Evolutionary conservation across 2,797 vertebrate genomes (phyloP).

Genomic region (Macropodus opercularis): DNA sequence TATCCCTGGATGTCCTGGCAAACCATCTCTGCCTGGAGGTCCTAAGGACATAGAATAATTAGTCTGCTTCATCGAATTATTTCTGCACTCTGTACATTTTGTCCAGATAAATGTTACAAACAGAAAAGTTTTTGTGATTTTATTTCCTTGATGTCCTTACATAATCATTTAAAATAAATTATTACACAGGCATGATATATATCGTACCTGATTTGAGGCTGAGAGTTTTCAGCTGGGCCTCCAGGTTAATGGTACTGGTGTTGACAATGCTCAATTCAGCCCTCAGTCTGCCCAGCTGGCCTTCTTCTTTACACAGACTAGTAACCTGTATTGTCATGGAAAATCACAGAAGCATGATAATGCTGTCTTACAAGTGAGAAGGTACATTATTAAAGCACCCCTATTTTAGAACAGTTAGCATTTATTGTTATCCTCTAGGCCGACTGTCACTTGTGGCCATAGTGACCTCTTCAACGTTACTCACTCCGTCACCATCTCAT

Average conservation of each 20-base stretch:
- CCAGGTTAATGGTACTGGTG: constrained; percentile 47
- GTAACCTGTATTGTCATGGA: constrained; percentile 48
- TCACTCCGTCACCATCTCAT: too few relatives aligned
- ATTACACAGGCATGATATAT: background rate
- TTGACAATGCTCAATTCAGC: constrained; percentile 55
- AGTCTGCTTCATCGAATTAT: background rate
- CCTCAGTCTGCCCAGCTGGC: constrained; percentile 47
- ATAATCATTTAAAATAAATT: too few relatives aligned
- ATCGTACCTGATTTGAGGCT: constrained; percentile 71
- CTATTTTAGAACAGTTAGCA: too few relatives aligned
- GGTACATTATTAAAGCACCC: too few relatives aligned
- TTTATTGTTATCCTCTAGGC: too few relatives aligned
- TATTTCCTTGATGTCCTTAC: too few relatives aligned
- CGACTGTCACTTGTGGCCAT: too few relatives aligned
- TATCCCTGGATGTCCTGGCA: constrained; percentile 16
- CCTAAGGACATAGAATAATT: constrained; percentile 37
- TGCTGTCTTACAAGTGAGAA: too few relatives aligned
- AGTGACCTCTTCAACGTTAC: too few relatives aligned
- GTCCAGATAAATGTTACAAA: too few relatives aligned
- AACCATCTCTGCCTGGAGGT: constrained; percentile 29
- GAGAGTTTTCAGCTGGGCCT: constrained; percentile 66
- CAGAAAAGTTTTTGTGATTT: too few relatives aligned
- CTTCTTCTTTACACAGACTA: constrained; percentile 49
- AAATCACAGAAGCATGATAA: background rate
- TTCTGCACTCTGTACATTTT: too few relatives aligned